A percentile compares a stretch with the other conserved stretches of the same genome.
Evolutionary conservation across 2,888 invertebrate species (phyloP).

Genomic region (Mesodorylaimus sp.): DNA sequence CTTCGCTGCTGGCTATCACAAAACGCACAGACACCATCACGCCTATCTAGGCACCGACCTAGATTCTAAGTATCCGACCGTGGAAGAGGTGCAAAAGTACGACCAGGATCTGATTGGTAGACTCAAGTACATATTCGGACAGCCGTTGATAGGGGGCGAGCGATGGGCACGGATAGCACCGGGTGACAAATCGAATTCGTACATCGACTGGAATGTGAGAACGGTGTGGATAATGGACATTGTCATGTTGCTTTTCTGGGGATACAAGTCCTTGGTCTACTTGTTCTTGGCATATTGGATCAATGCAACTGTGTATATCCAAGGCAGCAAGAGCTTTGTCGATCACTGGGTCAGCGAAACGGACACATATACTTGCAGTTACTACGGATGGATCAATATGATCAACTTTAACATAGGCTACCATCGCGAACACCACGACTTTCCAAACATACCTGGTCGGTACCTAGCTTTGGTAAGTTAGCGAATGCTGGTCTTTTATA

Average conservation of each 20-base stretch:
- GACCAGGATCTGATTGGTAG: slow-evolving; percentile 3
- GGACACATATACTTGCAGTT: slow-evolving; percentile 2
- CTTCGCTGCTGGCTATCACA: slow-evolving; percentile 4
- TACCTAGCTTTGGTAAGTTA: slow-evolving; percentile 8
- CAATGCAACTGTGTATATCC: slow-evolving; percentile 9
- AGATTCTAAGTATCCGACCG: slow-evolving; percentile 8
- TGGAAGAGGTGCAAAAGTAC: slow-evolving; percentile 4
- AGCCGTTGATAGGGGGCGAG: slow-evolving; percentile 5
- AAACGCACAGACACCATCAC: slow-evolving; percentile 6
- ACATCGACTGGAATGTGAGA: not conserved
- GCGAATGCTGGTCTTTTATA: too few relatives aligned
- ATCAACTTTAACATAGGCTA: slow-evolving; percentile 10
- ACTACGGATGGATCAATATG: slow-evolving; percentile 9
- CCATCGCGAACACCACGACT: slow-evolving; percentile 10
- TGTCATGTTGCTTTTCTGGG: not conserved
- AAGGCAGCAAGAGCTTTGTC: slow-evolving; percentile 11
- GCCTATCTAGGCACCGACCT: slow-evolving; percentile 7
- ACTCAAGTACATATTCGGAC: slow-evolving; percentile 4
- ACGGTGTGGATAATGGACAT: slow-evolving; percentile 1
- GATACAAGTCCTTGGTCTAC: slow-evolving; percentile 6
- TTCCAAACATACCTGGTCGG: slow-evolving; percentile 10
- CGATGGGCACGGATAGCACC: slow-evolving; percentile 1
- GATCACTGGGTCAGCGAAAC: slow-evolving; percentile 9
- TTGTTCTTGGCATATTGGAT: slow-evolving; percentile 8
- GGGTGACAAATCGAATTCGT: not conserved